Conservation (phyloP, 1,140 invertebrate genomes). For the Gryon sp. region DNA sequence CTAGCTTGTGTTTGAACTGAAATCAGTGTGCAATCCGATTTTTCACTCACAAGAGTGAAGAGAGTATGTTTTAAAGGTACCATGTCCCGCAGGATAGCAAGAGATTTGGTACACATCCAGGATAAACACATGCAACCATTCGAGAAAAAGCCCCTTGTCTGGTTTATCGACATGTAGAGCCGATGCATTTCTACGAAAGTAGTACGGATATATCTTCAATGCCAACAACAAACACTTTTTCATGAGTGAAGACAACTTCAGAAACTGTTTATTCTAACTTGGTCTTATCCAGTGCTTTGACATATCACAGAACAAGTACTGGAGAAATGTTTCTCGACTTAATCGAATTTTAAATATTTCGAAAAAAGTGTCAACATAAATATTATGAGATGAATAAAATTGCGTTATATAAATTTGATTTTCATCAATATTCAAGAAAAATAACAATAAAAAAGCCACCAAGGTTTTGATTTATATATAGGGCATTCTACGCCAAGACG, state of each 20-base stretch:
- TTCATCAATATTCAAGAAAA: no score
- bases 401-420: no score
- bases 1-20: background rate
- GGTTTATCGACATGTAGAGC: conserved; percentile 60
- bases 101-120: conserved; percentile 59
- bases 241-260: conserved; percentile 26
- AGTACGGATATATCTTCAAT: conserved; percentile 56
- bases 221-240: conserved; percentile 51
- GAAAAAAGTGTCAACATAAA: no score
- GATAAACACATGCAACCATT: conserved; percentile 57
- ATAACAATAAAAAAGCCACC: no score
- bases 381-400: no score
- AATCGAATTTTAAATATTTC: background rate
- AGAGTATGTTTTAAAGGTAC: conserved; percentile 45
- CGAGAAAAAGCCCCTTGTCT: conserved; percentile 53
- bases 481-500: no score
- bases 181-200: conserved; percentile 57
- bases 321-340: conserved; percentile 9
- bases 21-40: conserved; percentile 19
- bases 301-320: conserved; percentile 4
- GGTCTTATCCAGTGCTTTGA: conserved; percentile 11
- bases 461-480: no score
- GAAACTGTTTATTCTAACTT: conserved; percentile 39
- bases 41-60: conserved; percentile 23
- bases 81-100: conserved; percentile 45